A percentile compares a stretch with the other conserved stretches of the same genome.
Evolutionary conservation across 2,797 vertebrate genomes (phyloP).

Genomic region (Phataginus tetradactyla): DNA sequence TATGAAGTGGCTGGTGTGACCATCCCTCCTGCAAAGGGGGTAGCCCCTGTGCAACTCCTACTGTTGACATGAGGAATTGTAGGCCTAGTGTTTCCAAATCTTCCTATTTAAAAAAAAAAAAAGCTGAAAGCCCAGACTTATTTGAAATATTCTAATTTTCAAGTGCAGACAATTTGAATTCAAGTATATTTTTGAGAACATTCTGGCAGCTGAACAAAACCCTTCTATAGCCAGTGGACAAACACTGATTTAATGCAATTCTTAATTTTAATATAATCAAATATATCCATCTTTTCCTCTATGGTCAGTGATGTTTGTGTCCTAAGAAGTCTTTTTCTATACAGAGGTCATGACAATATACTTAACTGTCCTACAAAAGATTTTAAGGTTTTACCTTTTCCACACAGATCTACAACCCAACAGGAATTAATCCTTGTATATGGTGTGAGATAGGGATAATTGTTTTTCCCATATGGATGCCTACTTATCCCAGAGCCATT

Average conservation of each 20-base stretch:
- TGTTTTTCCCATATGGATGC: background rate
- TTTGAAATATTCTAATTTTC: constrained; percentile 23
- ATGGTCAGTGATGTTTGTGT: background rate
- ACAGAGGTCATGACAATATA: background rate
- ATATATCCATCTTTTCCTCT: background rate
- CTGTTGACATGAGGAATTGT: background rate
- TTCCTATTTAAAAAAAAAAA: constrained; percentile 18
- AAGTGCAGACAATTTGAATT: background rate
- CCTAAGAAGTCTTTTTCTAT: background rate
- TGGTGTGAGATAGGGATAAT: background rate
- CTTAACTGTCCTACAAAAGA: background rate
- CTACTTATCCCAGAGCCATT: background rate
- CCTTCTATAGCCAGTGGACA: background rate
- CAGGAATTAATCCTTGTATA: background rate
- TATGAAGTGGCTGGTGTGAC: background rate
- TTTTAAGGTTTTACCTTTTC: constrained; percentile 38
- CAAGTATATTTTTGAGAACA: background rate
- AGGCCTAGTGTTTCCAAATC: background rate
- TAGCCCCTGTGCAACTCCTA: background rate
- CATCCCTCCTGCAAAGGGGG: background rate
- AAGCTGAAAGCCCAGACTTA: constrained; percentile 40
- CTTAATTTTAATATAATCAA: constrained; percentile 5
- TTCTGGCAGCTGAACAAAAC: background rate
- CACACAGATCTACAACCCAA: background rate
- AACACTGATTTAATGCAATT: background rate